These are phyloP conservation scores for Zalophus californianus DNA, from an alignment of 2,797 vertebrate species.

Conservation along the genomic window DNA sequence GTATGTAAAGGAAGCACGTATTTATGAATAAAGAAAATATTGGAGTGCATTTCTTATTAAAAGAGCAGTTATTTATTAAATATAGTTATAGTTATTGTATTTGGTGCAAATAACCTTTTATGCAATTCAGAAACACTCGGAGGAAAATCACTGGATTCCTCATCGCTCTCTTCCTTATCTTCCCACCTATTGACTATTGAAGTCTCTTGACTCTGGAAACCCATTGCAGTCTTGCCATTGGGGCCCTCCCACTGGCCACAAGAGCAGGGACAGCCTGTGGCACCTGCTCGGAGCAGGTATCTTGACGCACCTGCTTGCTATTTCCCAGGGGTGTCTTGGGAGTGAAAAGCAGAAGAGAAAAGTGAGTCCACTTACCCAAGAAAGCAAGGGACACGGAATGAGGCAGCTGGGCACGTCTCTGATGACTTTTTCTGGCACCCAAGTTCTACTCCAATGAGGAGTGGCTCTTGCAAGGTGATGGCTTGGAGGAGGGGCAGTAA, in stretches of 20 bases:
- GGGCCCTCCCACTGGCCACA: neutral
- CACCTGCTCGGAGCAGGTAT: neutral
- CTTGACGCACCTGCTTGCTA: neutral
- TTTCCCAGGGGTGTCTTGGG: neutral
- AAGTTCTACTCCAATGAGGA: rapidly evolving
- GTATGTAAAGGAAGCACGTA: neutral
- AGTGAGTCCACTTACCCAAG: neutral
- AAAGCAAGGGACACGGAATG: neutral
- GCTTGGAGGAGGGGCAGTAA: rapidly evolving
- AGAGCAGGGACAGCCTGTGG: rapidly evolving
- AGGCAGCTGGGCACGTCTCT: rapidly evolving
- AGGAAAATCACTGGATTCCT: neutral
- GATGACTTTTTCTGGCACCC: neutral
- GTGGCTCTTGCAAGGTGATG: rapidly evolving
- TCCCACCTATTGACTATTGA: too few species aligned
- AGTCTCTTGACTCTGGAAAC: neutral
- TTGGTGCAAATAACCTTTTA: neutral
- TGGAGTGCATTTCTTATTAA: neutral
- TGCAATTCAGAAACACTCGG: neutral
- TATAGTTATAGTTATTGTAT: neutral
- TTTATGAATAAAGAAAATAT: neutral
- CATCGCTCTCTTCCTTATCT: rapidly evolving
- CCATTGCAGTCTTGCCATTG: rapidly evolving
- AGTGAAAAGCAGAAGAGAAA: neutral
- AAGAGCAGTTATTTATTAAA: neutral